Evolutionary conservation across 2,888 invertebrate species (phyloP).

Genomic region (Drosophila pullipes): DNA sequence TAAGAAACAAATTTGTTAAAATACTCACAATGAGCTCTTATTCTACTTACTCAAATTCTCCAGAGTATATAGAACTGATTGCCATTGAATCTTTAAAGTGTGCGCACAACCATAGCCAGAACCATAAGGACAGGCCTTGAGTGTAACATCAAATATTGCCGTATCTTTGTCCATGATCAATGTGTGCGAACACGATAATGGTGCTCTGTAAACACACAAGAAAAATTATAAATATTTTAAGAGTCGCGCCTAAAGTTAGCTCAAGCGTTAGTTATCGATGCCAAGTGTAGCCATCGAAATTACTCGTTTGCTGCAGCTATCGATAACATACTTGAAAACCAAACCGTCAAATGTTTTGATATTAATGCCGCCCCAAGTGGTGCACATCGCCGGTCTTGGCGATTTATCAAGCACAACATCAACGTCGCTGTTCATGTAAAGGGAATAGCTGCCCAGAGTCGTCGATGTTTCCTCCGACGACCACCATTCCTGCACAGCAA

Average conservation of each 20-base stretch:
- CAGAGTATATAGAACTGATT: conserved; percentile 89
- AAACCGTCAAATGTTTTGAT: conserved; percentile 94
- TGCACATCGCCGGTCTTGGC: conserved; percentile 90
- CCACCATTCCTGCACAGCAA: conserved; percentile 78
- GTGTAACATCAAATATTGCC: conserved; percentile 90
- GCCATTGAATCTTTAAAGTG: conserved; percentile 87
- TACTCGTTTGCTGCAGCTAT: not conserved
- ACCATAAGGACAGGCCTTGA: conserved; percentile 87
- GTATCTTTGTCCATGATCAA: conserved; percentile 90
- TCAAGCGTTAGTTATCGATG: not conserved
- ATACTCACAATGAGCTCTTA: not conserved
- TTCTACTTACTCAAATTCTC: conserved; percentile 85
- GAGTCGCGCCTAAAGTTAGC: not conserved
- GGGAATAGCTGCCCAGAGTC: conserved; percentile 73
- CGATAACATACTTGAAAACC: conserved; percentile 88
- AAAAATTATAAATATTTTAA: not conserved
- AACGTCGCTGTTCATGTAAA: conserved; percentile 78
- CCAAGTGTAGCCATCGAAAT: conserved; percentile 5
- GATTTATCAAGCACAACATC: conserved; percentile 78
- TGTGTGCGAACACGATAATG: conserved; percentile 91
- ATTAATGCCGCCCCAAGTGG: conserved; percentile 93
- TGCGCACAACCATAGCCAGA: conserved; percentile 87
- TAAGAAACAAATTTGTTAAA: conserved; percentile 60
- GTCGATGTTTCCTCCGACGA: conserved; percentile 81
- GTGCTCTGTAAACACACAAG: conserved; percentile 87